These are phyloP conservation scores for Apotomis turbidana DNA, from an alignment of 2,888 invertebrate genomes.

Conservation along the genomic window DNA sequence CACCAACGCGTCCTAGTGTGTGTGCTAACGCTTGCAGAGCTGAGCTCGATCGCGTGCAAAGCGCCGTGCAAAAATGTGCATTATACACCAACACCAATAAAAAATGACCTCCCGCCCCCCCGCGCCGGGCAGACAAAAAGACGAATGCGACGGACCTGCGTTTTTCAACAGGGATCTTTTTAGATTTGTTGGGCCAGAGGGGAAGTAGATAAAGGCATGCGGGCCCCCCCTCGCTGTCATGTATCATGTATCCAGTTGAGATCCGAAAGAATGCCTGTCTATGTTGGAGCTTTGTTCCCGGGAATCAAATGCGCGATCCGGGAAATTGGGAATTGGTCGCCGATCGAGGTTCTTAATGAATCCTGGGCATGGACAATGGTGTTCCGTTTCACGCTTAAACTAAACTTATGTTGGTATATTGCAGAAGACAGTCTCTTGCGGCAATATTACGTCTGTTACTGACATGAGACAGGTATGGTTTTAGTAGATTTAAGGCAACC, in stretches of 20 bases:
- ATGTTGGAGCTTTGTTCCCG: slow-evolving; percentile 40
- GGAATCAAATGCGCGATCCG: slow-evolving; percentile 53
- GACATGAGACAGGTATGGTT: not conserved
- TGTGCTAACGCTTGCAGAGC: slow-evolving; percentile 64
- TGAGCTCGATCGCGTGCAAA: slow-evolving; percentile 71
- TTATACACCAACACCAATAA: slow-evolving; percentile 67
- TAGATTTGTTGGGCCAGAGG: slow-evolving; percentile 58
- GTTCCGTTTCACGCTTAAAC: slow-evolving; percentile 20
- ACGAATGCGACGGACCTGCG: slow-evolving; percentile 56
- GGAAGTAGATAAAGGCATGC: slow-evolving; percentile 69
- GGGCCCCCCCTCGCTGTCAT: slow-evolving; percentile 68
- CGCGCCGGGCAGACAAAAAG: slow-evolving; percentile 57
- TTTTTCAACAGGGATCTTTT: slow-evolving; percentile 64
- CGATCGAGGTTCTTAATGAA: slow-evolving; percentile 30
- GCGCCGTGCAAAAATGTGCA: slow-evolving; percentile 81
- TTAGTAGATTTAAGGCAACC: not conserved
- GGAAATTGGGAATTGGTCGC: slow-evolving; percentile 48
- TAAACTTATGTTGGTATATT: slow-evolving; percentile 13
- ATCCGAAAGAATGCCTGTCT: slow-evolving; percentile 52
- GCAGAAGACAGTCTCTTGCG: slow-evolving; percentile 12
- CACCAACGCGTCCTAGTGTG: slow-evolving; percentile 51
- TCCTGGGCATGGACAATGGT: slow-evolving; percentile 12
- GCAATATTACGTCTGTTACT: not conserved
- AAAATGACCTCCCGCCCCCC: slow-evolving; percentile 65
- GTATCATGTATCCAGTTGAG: slow-evolving; percentile 72